Conservation (phyloP, 1,140 invertebrate species). For the Parasteatoda tepidariorum region DNA sequence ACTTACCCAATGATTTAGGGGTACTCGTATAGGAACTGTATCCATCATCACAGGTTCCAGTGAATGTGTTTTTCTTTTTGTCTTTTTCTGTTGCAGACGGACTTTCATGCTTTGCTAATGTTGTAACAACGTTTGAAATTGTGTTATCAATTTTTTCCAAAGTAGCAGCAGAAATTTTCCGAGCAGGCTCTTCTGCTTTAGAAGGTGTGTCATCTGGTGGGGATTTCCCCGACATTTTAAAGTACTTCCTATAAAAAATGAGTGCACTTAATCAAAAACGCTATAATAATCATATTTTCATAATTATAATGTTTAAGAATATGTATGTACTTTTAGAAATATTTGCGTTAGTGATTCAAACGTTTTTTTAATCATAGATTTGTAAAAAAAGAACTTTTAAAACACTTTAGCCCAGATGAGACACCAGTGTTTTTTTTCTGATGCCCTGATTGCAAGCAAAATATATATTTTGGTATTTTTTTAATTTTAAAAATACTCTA, state of each 20-base stretch:
- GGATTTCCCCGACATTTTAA: constrained; percentile 35
- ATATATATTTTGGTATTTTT: no score
- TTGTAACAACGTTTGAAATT: constrained; percentile 48
- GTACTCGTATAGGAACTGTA: constrained; percentile 62
- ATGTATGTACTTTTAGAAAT: no score
- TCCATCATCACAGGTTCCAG: constrained; percentile 56
- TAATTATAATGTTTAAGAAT: no score
- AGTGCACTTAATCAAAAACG: no score
- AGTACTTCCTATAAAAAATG: neutral
- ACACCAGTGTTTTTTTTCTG: no score
- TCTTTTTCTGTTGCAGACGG: constrained; percentile 35
- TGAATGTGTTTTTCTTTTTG: constrained; percentile 37
- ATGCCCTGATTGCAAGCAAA: no score
- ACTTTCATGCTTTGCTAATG: constrained; percentile 33
- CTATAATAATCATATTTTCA: no score
- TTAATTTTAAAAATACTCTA: no score
- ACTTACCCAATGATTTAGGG: constrained; percentile 58
- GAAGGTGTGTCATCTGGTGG: constrained; percentile 20
- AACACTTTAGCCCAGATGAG: no score
- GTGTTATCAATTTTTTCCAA: constrained; percentile 35
- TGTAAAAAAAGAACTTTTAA: no score
- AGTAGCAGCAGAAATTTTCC: neutral
- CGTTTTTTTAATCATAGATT: no score
- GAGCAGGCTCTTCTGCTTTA: neutral
- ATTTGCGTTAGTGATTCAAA: no score